Conservation (phyloP, 2,113 vertebrate genomes). For the Chionomys nivalis region DNA sequence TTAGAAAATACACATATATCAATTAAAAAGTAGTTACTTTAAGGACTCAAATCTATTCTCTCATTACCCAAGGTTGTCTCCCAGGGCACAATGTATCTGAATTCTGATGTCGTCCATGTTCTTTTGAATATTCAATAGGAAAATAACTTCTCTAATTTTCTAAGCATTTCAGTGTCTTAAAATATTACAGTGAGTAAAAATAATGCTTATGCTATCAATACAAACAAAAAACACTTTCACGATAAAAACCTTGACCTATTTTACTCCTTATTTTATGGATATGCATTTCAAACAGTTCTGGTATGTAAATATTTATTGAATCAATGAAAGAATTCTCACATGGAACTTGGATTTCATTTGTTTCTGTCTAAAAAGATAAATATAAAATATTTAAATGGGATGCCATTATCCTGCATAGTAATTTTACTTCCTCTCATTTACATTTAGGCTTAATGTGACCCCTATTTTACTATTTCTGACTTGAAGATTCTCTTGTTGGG, state of each 20-base stretch:
- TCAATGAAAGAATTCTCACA: constrained; percentile 18
- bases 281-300: neutral
- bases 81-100: neutral
- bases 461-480: constrained; percentile 10
- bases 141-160: neutral
- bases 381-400: constrained; percentile 56
- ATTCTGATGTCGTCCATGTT: neutral
- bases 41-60: constrained; percentile 12
- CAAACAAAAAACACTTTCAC: constrained; percentile 21
- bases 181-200: neutral
- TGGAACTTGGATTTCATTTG: constrained; percentile 21
- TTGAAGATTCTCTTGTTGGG: neutral
- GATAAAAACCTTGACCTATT: neutral
- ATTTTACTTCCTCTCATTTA: constrained; percentile 36
- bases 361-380: constrained; percentile 35
- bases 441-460: constrained; percentile 52
- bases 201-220: neutral
- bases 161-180: neutral
- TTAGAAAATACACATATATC: neutral
- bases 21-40: neutral
- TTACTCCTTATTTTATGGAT: neutral
- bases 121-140: constrained; percentile 10
- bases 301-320: constrained; percentile 36
- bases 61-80: neutral
- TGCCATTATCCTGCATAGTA: neutral